Base-by-base conservation (phyloP, 2,113 vertebrate genomes). In the Apteryx mantelli region DNA sequence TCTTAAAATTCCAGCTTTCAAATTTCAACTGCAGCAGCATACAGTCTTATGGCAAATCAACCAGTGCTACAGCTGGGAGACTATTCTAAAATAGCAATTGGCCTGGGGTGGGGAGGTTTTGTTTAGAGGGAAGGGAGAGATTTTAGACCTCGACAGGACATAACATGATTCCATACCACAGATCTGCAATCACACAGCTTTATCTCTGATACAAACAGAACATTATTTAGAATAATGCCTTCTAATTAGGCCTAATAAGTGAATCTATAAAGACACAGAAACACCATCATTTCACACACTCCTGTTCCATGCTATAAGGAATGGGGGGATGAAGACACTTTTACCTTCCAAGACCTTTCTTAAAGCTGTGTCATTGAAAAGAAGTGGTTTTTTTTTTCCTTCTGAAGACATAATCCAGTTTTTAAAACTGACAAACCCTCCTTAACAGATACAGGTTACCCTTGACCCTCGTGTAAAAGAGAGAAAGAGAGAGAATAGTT, bases 141-240 rank as follows among this genome's bases (percentile, higher is more conserved):
- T 87, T 97, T 94, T 84, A 87, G 91, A 96, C 84, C 44, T 91
- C 87, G 89, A 92, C 92, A 95, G 66, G 38, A 22, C 14, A 4
- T 69, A 61, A 84, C 60, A 89, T 15, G 53, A 94, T 93, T 92
- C 91, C 81, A 82, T 46, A 44, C 15, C 77, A 80, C 60, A 85
- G 89, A 97, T 80, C 91, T 92, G 75, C 70, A 93, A 87, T 85
- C 81, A 82, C 60, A 89, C 11, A 77, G 42, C 60, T 88, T 77
- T 79, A 95, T 79, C 94, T 95, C 58, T 38, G 93, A 92, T 17
- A 84, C 77, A 96, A 95, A 97, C 80, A 97, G 50, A 34, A 92
- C 61, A 65, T 93, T 91, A 93, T 85, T 97, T 85, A 85, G 63
- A 93, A 86, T 68, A 71, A 28, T 42, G 40, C 40, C 18, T 94